phyloP scores from a whole-genome alignment of 2,113 vertebrate species.

The Otocyon megalotis region DNA sequence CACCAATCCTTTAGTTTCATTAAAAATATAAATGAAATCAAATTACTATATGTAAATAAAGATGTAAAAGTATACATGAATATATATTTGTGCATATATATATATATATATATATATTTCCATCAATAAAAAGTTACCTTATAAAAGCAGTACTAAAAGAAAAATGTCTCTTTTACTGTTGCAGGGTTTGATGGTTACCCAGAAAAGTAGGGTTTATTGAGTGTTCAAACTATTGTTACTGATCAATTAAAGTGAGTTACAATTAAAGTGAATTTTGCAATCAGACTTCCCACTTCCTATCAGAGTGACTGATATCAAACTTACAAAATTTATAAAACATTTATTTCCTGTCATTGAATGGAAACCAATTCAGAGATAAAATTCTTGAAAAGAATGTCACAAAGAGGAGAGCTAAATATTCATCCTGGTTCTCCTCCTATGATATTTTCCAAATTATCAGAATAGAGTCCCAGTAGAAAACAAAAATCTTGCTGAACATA shows the following conservation, averaged over 20 bases:
- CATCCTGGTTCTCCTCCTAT: background rate
- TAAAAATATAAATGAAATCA: background rate
- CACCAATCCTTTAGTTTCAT: background rate
- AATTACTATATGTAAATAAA: background rate
- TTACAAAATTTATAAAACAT: background rate
- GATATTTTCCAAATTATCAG: background rate
- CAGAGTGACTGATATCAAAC: background rate
- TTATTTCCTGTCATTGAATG: background rate
- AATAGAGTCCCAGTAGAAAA: background rate
- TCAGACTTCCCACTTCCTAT: background rate
- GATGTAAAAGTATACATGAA: background rate
- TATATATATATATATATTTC: background rate
- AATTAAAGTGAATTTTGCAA: background rate
- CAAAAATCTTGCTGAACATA: background rate
- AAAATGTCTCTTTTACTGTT: background rate
- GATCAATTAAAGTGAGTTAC: background rate
- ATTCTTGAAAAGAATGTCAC: background rate
- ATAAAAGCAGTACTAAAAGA: background rate
- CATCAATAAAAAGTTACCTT: background rate
- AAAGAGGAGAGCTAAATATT: background rate
- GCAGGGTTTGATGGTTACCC: background rate
- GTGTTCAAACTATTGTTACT: background rate
- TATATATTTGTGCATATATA: background rate
- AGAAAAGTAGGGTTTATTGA: background rate
- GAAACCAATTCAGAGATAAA: background rate